These are phyloP conservation scores for Aldabrachelys gigantea DNA, from an alignment of 2,113 vertebrate genomes.

Conservation along the genomic window DNA sequence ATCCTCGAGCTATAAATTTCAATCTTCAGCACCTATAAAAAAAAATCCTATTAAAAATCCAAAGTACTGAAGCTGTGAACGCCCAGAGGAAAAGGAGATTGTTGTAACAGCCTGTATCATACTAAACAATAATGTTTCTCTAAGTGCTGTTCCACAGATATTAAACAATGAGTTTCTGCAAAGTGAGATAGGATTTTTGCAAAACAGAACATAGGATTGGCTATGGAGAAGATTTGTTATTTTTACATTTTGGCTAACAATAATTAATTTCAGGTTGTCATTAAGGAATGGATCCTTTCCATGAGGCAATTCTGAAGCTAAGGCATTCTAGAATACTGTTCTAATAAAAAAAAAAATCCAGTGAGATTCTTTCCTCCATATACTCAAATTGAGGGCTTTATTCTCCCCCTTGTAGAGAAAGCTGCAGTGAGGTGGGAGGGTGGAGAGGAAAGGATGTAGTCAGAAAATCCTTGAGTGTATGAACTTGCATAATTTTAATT, in stretches of 20 bases:
- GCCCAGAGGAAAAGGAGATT: constrained; percentile 29
- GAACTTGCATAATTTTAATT: background rate
- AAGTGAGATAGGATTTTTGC: constrained; percentile 3
- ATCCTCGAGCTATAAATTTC: constrained; percentile 17
- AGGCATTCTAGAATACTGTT: constrained; percentile 4
- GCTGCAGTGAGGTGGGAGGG: background rate
- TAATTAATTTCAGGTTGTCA: constrained; percentile 46
- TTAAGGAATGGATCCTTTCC: background rate
- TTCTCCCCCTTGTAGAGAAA: background rate
- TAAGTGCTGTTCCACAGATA: constrained; percentile 23
- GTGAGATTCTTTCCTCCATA: background rate
- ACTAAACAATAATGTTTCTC: constrained; percentile 45
- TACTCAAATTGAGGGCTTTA: background rate
- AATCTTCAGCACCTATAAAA: constrained; percentile 4
- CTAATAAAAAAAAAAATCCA: background rate
- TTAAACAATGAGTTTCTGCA: constrained; percentile 28
- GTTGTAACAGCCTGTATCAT: background rate
- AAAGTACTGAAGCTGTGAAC: constrained; percentile 9
- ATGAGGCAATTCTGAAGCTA: background rate
- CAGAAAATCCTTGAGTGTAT: background rate
- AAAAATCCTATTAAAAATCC: background rate
- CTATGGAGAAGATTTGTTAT: constrained; percentile 9
- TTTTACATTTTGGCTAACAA: constrained; percentile 17
- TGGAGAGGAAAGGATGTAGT: background rate
- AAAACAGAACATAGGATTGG: constrained; percentile 13